Evolutionary conservation across 2,113 vertebrate genomes (phyloP), one percentile per base, ranked within the genome.

Genomic region (Alligator mississippiensis): DNA sequence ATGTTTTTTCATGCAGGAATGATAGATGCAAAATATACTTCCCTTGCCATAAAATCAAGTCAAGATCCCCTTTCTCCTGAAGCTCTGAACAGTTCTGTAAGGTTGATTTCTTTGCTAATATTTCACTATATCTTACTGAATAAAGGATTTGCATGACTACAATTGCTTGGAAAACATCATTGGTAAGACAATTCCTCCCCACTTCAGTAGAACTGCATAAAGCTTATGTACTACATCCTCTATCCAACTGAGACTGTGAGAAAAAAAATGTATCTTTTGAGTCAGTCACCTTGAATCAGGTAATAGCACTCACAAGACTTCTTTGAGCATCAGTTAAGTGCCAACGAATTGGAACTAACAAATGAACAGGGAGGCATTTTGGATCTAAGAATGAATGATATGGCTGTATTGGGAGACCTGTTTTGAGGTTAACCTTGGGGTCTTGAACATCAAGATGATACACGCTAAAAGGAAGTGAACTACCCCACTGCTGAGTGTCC

Each of bases 221-320:
- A 85, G 34, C 25, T 25, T 9, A 13, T 72, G 77, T 28, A 70
- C 72, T 72, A 9, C 80, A 90, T 74, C 55, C 58, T 11, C 47
- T 58, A 0, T 1, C 58, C 85, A 19, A 15, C 8, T 0, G 64
- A 68, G 60, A 57, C 9, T 1, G 54, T 0, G 72, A 88, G 68
- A 81, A 83, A 66, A 34, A 34, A 80, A 85, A 55, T 12, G 19
- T 15, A n/a, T 87, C 82, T 82, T 70, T 28, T 1, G 1, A 90
- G 77, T 47, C 14, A 83, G 93, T 91, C 92, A 82, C 92, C 95
- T 95, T 92, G 93, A 89, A 87, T 83, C 75, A 59, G 47, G 70
- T 80, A 93, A 85, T 14, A 22, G 54, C 38, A 17, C 66, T 77
- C 85, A 11, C 59, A 70, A 90, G 55, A 6, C 18, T 84, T 60